Base-by-base conservation (phyloP, 2,888 invertebrate genomes). In the Pristionchus japonicus region DNA sequence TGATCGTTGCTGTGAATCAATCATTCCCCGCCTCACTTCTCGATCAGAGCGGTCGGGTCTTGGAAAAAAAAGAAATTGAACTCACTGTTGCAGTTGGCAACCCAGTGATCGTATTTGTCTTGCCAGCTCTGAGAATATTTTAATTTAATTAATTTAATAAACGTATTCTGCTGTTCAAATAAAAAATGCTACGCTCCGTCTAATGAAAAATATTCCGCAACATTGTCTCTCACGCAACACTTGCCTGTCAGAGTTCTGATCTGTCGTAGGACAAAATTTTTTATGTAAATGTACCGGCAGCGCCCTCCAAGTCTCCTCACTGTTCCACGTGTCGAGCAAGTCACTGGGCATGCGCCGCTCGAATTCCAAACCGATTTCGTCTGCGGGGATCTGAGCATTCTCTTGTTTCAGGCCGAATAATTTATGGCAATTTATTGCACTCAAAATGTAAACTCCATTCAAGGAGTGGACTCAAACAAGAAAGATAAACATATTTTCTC, bases 351-450 rank as follows among this genome's bases (percentile, higher is more conserved):
- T 0, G 11, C 11, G 31, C 13, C 34, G 67, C 34, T 27, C 57
- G 23, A 57, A 57, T 6, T 20, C 57, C n/a, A 9, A 23, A 20
- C 23, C n/a, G 31, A 67, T 67, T 17, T 67, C 67, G 15, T 13
- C 17, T 34, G 31, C 34, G 3, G 67, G 27, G 17, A 57, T 57
- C 57, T 57, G 11, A 43, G 91, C 90, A 90, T 88, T 43, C 34
- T 64, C 88, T 90, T 89, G 49, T 27, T 40, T 2, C 61, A 4
- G 4, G 37, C 11, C 43, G 6, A 6, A 43, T 43, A 40, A 17
- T 17, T 17, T 61, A 31, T n/a, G 15, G 9, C 7, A 13, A 6
- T 23, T 17, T 85, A 17, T 82, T 27, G 31, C 31, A n/a, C n/a
- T n/a, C n/a, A n/a, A n/a, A n/a, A n/a, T n/a, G n/a, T n/a, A n/a